Evolutionary conservation across 2,797 vertebrate species (phyloP), one percentile per base, ranked within the genome.

Genomic region (Gambelia wislizenii): DNA sequence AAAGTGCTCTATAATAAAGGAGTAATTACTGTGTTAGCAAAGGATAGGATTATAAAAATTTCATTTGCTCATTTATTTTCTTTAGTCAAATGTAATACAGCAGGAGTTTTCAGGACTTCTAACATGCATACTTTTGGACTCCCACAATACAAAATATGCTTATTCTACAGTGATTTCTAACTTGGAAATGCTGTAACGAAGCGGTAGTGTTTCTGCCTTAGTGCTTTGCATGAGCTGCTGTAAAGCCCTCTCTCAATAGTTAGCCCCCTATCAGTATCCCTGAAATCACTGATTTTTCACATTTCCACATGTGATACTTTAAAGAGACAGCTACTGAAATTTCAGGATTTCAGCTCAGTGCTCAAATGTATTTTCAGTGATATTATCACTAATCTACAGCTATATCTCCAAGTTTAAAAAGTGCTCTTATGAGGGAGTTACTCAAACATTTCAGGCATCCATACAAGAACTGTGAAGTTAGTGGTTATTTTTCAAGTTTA

Each of bases 61-160:
- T 87, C 64, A 83, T 10, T 70, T 42, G 22, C 30, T 78, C 79
- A 89, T 72, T 92, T 85, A 88, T 67, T 90, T 77, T 2, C 18
- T 89, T 92, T 88, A 92, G 75, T 85, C 76, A 93, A 93, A 36
- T 0, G 88, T 84, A 95, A 91, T 84, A 94, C 89, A 92, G 83
- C 49, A 72, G 44, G 85, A 64, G 89, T 88, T 89, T 93, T 95
- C 92, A 94, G 91, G 94, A 91, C 92, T 91, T 94, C 85, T 87
- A 0, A 91, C 90, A 95, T 93, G 93, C 93, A 94, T 92, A 93
- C 90, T 90, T 92, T 91, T 89, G 14, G 93, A 90, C 88, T 95
- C 93, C 93, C 92, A 95, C 94, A 95, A 94, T 93, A 94, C 81
- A 69, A 82, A 91, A 94, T 91, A 91, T 92, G 94, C 91, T 85